These are phyloP conservation scores for Lamellibrachia satsuma DNA, from an alignment of 2,888 invertebrate genomes.

Conservation along the genomic window DNA sequence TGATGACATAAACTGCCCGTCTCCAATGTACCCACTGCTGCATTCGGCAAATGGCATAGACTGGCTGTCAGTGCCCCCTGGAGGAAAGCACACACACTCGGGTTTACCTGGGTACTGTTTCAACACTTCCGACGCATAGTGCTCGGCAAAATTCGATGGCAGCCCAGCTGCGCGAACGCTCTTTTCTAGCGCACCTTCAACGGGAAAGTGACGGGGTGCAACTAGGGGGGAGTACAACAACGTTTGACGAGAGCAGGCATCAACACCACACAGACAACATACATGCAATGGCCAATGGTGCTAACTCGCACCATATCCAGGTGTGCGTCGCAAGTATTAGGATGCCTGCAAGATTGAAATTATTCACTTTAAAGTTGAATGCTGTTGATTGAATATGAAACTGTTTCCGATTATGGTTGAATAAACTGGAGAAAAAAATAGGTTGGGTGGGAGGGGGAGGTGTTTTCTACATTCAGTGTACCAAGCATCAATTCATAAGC, in stretches of 20 bases:
- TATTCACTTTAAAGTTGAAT: too few species aligned
- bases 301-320: neutral
- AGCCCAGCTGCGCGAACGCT: constrained; percentile 60
- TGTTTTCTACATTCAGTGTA: too few species aligned
- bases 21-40: neutral
- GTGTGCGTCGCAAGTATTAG: too few species aligned
- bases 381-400: too few species aligned
- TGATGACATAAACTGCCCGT: neutral
- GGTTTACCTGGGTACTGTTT: constrained; percentile 46
- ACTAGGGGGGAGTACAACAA: neutral
- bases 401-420: too few species aligned
- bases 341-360: too few species aligned
- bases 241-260: neutral
- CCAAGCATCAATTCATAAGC: too few species aligned
- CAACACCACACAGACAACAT: neutral
- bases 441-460: too few species aligned
- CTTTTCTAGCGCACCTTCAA: constrained; percentile 61
- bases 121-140: constrained; percentile 51
- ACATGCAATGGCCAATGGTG: neutral
- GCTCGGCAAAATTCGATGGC: constrained; percentile 49
- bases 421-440: too few species aligned
- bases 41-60: neutral
- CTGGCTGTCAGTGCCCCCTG: neutral
- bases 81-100: constrained; percentile 18
- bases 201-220: neutral